Percentiles rank a stretch among this genome's conserved stretches.
phyloP scores from a whole-genome alignment of 2,797 vertebrate genomes.

The Lindbergichthys nudifrons region DNA sequence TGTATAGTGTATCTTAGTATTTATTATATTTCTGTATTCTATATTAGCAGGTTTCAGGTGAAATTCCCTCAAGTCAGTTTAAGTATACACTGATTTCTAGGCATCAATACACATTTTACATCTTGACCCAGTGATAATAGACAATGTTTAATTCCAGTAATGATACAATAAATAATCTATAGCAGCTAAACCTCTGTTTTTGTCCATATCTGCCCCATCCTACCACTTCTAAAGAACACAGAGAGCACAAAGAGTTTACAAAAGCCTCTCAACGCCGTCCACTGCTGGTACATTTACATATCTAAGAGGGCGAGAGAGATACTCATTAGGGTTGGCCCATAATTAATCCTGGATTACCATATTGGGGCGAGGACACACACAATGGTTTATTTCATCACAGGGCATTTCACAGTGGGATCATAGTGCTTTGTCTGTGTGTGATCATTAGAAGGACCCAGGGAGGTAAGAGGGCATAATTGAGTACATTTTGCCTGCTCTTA shows the following conservation, averaged over 20 bases:
- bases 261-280: slow-evolving; percentile 67
- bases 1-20: background rate
- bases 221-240: slow-evolving; percentile 43
- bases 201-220: slow-evolving; percentile 26
- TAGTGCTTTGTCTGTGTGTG: slow-evolving; percentile 66
- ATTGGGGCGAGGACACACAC: slow-evolving; percentile 76
- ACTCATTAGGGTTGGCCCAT: slow-evolving; percentile 76
- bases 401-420: slow-evolving; percentile 69
- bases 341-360: slow-evolving; percentile 83
- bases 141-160: background rate
- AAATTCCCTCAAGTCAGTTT: slow-evolving; percentile 9
- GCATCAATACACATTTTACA: background rate
- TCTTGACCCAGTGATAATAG: background rate
- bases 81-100: background rate
- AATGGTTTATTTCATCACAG: slow-evolving; percentile 80
- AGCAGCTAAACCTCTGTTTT: slow-evolving; percentile 46
- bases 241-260: slow-evolving; percentile 43
- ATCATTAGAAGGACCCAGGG: slow-evolving; percentile 74
- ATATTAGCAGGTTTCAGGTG: background rate
- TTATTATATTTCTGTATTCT: background rate
- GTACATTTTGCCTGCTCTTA: slow-evolving; percentile 41
- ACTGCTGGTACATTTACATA: slow-evolving; percentile 78
- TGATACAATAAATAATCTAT: slow-evolving; percentile 44
- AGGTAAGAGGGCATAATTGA: slow-evolving; percentile 59
- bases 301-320: slow-evolving; percentile 73